A percentile compares a stretch with the other conserved stretches of the same genome.
Evolutionary conservation across 1,140 invertebrate species (phyloP).

Genomic region (Phortica variegata): DNA sequence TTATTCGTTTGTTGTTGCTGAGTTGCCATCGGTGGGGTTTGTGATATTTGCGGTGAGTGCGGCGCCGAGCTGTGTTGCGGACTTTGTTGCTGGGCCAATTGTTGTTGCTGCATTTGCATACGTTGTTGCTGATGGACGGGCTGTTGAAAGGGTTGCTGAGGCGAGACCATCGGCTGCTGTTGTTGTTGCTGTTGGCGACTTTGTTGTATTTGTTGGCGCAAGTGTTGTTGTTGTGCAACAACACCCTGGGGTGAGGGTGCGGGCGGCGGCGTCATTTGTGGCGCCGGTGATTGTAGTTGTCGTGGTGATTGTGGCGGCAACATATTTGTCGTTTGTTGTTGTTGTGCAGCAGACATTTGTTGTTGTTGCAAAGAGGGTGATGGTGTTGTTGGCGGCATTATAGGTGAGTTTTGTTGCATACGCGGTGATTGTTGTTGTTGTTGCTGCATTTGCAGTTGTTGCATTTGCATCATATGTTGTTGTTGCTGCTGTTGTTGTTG

Average conservation of each 20-base stretch:
- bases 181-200: conserved; percentile 34
- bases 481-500: conserved; percentile 17
- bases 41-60: conserved; percentile 43
- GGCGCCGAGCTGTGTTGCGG: conserved; percentile 43
- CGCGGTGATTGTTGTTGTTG: conserved; percentile 7
- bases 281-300: conserved; percentile 49
- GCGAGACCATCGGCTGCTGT: conserved; percentile 7
- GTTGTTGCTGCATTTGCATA: conserved; percentile 35
- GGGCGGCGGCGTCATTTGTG: conserved; percentile 53
- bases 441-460: conserved; percentile 13
- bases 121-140: conserved; percentile 38
- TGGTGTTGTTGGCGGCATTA: conserved; percentile 12
- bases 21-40: conserved; percentile 36
- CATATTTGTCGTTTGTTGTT: conserved; percentile 13
- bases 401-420: too few species aligned
- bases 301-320: conserved; percentile 49
- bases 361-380: conserved; percentile 30
- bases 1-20: conserved; percentile 9
- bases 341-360: conserved; percentile 34
- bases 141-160: conserved; percentile 31
- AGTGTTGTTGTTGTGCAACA: conserved; percentile 56
- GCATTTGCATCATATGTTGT: too few species aligned
- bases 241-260: conserved; percentile 41
- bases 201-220: conserved; percentile 39
- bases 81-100: conserved; percentile 42